Base-by-base conservation (phyloP, 2,797 vertebrate species). In the Typhlichthys eigenmanni region DNA sequence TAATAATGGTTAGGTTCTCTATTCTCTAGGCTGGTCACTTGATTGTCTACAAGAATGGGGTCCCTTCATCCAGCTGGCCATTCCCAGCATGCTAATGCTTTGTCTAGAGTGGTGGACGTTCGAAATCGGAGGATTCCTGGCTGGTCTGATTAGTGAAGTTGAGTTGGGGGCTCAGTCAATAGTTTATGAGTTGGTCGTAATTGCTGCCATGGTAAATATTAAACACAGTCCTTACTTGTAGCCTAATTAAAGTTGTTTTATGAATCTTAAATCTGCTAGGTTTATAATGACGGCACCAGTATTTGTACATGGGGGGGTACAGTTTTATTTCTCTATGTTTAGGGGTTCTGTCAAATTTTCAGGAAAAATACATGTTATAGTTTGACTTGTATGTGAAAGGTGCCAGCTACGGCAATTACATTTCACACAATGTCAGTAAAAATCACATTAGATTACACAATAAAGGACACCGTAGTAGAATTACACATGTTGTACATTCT, bases 101-200 rank as follows among this genome's bases (percentile, higher is more conserved):
- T 98, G 97, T 66, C 92, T 97, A n/a, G 96, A 99, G 82, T 97
- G 96, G 95, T 99, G 97, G 97, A 87, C 93, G 10, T 97, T 94
- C 50, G 97, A 98, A 75, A 70, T 96, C 0, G 96, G 95, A 58
- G 95, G 93, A 66, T 94, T 99, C 85, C 88, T 99, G 66, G 90
- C 94, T 0, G 97, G 96, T 10, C 45, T 94, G 56, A 93, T 98
- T 1, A 92, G 93, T 38, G 93, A 95, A 68, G 85, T 85, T 1
- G 93, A 98, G 82, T 86, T 98, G 74, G 96, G 93, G 0, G 91
- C 95, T 0, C 96, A 99, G 49, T 92, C 95, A 0, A 19, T 97
- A 0, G 43, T 90, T 4, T 96, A 96, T 0, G 86, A 95, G 77
- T 66, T 98, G 55, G 69, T 92, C 0, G 43, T 69, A 13, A 45